A percentile compares a stretch with the other conserved stretches of the same genome.
These are phyloP conservation scores for Myripristis jacobus DNA, from an alignment of 2,797 vertebrate genomes.

Conservation along the genomic window DNA sequence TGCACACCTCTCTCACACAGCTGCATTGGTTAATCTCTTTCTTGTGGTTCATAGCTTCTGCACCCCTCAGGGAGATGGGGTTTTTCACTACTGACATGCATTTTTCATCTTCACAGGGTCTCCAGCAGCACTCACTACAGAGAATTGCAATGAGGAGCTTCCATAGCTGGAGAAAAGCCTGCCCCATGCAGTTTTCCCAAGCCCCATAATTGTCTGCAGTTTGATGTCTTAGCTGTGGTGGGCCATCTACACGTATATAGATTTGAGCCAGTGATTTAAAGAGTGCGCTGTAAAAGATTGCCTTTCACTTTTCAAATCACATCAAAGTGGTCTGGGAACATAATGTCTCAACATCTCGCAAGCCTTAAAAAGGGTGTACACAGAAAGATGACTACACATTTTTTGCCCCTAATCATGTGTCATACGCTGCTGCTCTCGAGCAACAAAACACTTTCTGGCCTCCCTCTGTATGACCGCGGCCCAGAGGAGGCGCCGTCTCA, in stretches of 20 bases:
- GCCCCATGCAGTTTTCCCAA: conserved; percentile 64
- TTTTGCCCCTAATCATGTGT: conserved; percentile 5
- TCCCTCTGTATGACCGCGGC: not conserved
- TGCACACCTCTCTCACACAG: conserved; percentile 50
- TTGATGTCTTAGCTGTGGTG: conserved; percentile 50
- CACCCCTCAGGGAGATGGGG: conserved; percentile 51
- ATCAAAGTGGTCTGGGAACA: conserved; percentile 30
- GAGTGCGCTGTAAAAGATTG: conserved; percentile 22
- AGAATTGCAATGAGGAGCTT: conserved; percentile 79
- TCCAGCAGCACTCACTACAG: conserved; percentile 59
- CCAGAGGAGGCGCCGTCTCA: not conserved
- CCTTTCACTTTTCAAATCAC: conserved; percentile 16
- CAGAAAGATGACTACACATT: conserved; percentile 28
- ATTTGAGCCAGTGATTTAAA: conserved; percentile 33
- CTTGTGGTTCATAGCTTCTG: conserved; percentile 70
- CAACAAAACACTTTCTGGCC: conserved; percentile 33
- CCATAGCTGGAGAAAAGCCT: conserved; percentile 65
- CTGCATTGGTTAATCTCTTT: conserved; percentile 68
- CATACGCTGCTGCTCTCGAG: conserved; percentile 14
- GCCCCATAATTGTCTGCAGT: conserved; percentile 57
- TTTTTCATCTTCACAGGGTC: conserved; percentile 69
- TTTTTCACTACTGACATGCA: conserved; percentile 79
- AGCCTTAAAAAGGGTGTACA: conserved; percentile 5
- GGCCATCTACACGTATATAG: conserved; percentile 36
- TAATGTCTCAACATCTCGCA: conserved; percentile 35